A percentile compares a stretch with the other conserved stretches of the same genome.
Conservation (phyloP, 2,113 vertebrate genomes). For the Oostethus manadensis region DNA sequence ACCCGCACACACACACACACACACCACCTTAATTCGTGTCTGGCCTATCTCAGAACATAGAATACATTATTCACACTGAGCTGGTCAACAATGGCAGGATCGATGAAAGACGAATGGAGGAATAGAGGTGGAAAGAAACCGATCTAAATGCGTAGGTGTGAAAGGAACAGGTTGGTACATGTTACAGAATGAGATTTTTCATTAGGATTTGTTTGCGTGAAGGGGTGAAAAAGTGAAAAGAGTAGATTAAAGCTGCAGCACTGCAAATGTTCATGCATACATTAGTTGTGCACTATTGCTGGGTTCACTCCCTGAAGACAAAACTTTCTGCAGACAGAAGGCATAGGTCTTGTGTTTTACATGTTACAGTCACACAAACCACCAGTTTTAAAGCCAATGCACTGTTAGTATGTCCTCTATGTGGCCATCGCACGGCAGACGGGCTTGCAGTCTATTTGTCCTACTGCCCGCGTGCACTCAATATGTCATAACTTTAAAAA, state of each 20-base stretch:
- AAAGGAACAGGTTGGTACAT: conserved; percentile 17
- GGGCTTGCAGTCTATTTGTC: not conserved
- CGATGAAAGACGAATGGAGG: conserved; percentile 26
- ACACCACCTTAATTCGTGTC: conserved; percentile 24
- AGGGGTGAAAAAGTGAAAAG: conserved; percentile 18
- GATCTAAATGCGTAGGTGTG: conserved; percentile 15
- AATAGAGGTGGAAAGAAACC: conserved; percentile 22
- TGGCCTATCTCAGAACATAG: conserved; percentile 16
- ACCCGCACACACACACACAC: not conserved
- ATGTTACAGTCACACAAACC: not conserved
- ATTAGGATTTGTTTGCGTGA: conserved; percentile 33
- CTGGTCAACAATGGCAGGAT: conserved; percentile 44
- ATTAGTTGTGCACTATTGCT: conserved; percentile 11
- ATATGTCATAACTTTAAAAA: not conserved
- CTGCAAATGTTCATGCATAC: conserved; percentile 18
- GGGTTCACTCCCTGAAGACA: conserved; percentile 8
- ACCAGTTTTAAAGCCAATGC: conserved; percentile 1
- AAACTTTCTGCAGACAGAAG: conserved; percentile 5
- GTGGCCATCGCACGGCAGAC: not conserved
- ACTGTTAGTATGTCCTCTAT: not conserved
- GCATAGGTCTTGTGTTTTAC: not conserved
- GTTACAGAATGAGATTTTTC: conserved; percentile 25
- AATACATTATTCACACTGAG: conserved; percentile 52
- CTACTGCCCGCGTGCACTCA: not conserved
- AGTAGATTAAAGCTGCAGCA: conserved; percentile 26